A percentile compares a stretch with the other conserved stretches of the same genome.
These are phyloP conservation scores for Cylas formicarius DNA, from an alignment of 1,140 invertebrate species.

Conservation along the genomic window DNA sequence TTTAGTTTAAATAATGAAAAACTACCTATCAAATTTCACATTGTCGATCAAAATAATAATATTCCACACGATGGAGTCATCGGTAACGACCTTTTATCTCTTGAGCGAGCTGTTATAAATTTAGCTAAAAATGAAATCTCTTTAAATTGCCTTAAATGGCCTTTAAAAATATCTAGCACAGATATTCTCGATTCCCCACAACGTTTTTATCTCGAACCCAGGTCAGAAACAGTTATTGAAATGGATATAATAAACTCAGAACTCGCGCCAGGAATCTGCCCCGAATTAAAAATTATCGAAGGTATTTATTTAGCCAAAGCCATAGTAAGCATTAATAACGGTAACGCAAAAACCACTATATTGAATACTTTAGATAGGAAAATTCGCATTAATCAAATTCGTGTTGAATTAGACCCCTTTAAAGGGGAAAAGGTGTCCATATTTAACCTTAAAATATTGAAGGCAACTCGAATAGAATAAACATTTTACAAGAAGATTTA, in stretches of 20 bases:
- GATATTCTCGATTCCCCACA: background rate
- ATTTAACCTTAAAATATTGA: background rate
- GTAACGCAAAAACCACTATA: conserved; percentile 18
- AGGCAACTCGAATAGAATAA: conserved; percentile 1
- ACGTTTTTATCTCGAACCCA: background rate
- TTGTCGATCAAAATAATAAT: too few relatives aligned
- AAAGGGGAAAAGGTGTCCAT: conserved; percentile 11
- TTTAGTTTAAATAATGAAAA: too few relatives aligned
- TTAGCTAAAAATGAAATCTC: too few relatives aligned
- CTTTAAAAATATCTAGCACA: too few relatives aligned
- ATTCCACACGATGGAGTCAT: too few relatives aligned
- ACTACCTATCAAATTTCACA: too few relatives aligned
- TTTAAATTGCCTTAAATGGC: too few relatives aligned
- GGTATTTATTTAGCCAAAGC: conserved; percentile 18
- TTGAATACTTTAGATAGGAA: conserved; percentile 16
- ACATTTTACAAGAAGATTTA: conserved; percentile 14
- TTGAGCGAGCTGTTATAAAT: too few relatives aligned
- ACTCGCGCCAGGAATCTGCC: conserved; percentile 15
- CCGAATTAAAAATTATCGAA: conserved; percentile 14
- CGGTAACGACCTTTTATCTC: too few relatives aligned
- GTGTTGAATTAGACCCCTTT: conserved; percentile 5
- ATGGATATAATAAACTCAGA: conserved; percentile 17
- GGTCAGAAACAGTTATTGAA: conserved; percentile 16
- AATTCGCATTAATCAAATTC: conserved; percentile 5
- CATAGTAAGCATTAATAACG: conserved; percentile 11